phyloP scores from a whole-genome alignment of 37 sponge, comb jelly and placozoan genomes.

The Eunapius fragilis region DNA sequence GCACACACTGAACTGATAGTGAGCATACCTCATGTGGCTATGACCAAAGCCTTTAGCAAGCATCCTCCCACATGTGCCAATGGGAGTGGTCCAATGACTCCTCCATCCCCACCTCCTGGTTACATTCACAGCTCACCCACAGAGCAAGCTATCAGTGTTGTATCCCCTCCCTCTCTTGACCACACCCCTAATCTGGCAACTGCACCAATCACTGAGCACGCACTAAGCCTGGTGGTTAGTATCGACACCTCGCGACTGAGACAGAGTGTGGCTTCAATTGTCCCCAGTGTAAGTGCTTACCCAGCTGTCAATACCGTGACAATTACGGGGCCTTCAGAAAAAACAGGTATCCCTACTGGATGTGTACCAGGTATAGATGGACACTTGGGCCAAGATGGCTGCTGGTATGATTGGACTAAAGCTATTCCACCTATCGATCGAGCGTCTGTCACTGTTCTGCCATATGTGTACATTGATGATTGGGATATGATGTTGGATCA shows the following conservation, averaged over 20 bases:
- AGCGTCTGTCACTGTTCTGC: conserved; percentile 54
- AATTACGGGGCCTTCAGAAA: not conserved
- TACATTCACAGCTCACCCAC: not conserved
- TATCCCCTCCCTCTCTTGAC: not conserved
- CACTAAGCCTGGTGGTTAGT: conserved; percentile 16
- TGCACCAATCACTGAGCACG: not conserved
- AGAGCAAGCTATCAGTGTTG: not conserved
- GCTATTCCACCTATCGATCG: conserved; percentile 21
- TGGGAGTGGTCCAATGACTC: not conserved
- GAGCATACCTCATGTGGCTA: not conserved
- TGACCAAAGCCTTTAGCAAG: not conserved
- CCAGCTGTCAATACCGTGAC: not conserved
- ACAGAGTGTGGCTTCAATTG: not conserved
- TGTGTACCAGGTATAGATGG: conserved; percentile 59
- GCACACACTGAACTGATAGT: not conserved
- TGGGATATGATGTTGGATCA: not conserved
- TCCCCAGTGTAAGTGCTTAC: no score
- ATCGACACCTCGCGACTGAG: not conserved
- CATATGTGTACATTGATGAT: conserved; percentile 79
- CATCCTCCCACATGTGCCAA: not conserved
- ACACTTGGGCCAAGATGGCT: conserved; percentile 42
- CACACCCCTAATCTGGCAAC: not conserved
- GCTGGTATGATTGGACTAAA: conserved; percentile 74
- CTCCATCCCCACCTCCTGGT: not conserved
- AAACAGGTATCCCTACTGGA: not conserved